These are phyloP conservation scores for Selenia dentaria DNA, from an alignment of 2,888 invertebrate genomes.

Conservation along the genomic window DNA sequence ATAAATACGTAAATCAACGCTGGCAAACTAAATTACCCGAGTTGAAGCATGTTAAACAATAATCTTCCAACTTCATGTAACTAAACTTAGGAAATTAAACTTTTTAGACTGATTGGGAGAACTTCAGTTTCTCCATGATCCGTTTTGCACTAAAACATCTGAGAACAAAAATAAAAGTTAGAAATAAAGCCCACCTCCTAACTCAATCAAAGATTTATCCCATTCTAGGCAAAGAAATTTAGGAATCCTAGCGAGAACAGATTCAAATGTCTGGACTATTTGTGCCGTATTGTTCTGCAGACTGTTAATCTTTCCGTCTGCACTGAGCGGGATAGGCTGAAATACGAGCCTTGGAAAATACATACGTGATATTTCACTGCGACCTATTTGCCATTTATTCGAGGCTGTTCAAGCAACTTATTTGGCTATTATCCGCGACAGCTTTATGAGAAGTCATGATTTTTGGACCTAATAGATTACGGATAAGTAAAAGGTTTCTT, in stretches of 20 bases:
- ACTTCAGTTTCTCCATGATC: not conserved
- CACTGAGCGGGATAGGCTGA: constrained; percentile 8
- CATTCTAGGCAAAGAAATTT: not conserved
- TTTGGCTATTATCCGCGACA: too few relatives aligned
- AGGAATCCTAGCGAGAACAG: constrained; percentile 39
- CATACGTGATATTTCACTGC: constrained; percentile 12
- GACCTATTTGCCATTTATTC: constrained; percentile 2
- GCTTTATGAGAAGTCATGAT: too few relatives aligned
- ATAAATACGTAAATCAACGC: too few relatives aligned
- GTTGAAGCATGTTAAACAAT: too few relatives aligned
- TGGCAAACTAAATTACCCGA: too few relatives aligned
- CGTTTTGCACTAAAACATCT: not conserved
- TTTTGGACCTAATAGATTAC: too few relatives aligned
- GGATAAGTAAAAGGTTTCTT: too few relatives aligned
- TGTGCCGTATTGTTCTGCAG: constrained; percentile 30
- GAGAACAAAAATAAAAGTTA: not conserved
- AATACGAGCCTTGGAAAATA: constrained; percentile 17
- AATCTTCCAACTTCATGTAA: too few relatives aligned
- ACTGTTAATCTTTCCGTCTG: constrained; percentile 41
- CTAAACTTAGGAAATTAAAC: not conserved
- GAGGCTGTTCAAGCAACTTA: too few relatives aligned
- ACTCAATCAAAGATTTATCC: constrained; percentile 31
- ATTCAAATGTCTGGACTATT: constrained; percentile 42
- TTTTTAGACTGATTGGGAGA: too few relatives aligned
- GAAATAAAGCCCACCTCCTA: too few relatives aligned